Conservation (phyloP, 1,140 invertebrate genomes). For the Thaumetopoea pityocampa region DNA sequence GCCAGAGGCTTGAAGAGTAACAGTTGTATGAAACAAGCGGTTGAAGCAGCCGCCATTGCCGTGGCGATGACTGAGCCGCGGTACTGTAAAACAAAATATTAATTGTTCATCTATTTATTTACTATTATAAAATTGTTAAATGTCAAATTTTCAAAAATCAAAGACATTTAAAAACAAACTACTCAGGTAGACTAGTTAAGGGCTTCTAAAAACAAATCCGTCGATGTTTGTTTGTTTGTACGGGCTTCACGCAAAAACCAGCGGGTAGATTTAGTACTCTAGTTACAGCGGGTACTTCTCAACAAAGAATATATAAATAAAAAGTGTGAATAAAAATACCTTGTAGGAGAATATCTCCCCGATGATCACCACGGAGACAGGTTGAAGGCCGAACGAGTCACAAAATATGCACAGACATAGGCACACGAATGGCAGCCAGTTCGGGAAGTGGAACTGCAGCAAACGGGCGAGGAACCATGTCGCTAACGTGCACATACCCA, state of each 20-base stretch:
- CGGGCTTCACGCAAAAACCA: too few relatives aligned
- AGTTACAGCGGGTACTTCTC: too few relatives aligned
- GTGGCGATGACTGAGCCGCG: conserved; percentile 53
- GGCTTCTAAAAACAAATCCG: too few relatives aligned
- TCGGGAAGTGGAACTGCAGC: conserved; percentile 22
- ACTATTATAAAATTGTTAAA: too few relatives aligned
- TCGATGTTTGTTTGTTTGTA: too few relatives aligned
- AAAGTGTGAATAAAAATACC: too few relatives aligned
- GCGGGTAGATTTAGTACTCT: too few relatives aligned
- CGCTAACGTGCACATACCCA: conserved; percentile 52
- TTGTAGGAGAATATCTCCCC: conserved; percentile 64
- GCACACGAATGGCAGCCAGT: conserved; percentile 47
- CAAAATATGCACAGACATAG: conserved; percentile 61
- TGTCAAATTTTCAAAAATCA: too few relatives aligned
- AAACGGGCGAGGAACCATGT: conserved; percentile 49
- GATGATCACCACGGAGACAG: conserved; percentile 46
- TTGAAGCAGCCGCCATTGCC: conserved; percentile 41
- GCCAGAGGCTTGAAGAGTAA: conserved; percentile 54
- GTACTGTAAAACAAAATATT: conserved; percentile 47
- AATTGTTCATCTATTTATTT: too few relatives aligned
- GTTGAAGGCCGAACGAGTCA: conserved; percentile 49
- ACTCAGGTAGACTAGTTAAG: too few relatives aligned
- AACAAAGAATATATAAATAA: too few relatives aligned
- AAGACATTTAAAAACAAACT: too few relatives aligned
- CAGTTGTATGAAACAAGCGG: conserved; percentile 46